phyloP scores from a whole-genome alignment of 2,888 invertebrate species.

The Scaptomyza parva region DNA sequence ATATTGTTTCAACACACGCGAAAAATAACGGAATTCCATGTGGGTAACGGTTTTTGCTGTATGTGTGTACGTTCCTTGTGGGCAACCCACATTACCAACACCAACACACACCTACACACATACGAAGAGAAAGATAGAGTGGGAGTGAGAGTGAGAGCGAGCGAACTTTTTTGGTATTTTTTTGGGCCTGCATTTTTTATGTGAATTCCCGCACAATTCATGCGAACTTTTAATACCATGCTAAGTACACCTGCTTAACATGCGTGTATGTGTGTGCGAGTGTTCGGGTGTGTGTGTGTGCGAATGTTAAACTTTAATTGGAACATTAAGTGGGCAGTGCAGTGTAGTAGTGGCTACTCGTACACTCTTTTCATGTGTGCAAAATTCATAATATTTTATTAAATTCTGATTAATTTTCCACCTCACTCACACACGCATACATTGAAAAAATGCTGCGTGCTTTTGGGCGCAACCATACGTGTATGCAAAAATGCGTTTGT shows the following conservation, averaged over 20 bases:
- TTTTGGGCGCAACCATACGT: conserved; percentile 58
- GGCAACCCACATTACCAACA: conserved; percentile 24
- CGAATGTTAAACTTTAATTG: conserved; percentile 74
- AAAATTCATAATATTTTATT: conserved; percentile 76
- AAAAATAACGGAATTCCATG: conserved; percentile 5
- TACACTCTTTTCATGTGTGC: conserved; percentile 14
- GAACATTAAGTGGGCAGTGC: conserved; percentile 72
- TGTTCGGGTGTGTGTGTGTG: conserved; percentile 21
- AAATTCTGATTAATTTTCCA: conserved; percentile 75
- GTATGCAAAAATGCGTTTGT: conserved; percentile 29
- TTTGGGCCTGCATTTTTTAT: conserved; percentile 66
- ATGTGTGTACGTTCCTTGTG: conserved; percentile 22
- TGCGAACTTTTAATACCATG: conserved; percentile 57
- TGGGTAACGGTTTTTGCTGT: too few species aligned
- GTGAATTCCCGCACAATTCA: conserved; percentile 68
- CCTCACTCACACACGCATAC: conserved; percentile 2
- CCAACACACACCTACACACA: conserved; percentile 1
- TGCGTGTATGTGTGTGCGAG: conserved; percentile 5
- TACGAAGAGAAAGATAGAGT: too few species aligned
- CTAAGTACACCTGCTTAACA: conserved; percentile 70
- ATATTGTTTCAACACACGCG: conserved; percentile 54
- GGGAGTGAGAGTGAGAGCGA: background rate
- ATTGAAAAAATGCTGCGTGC: conserved; percentile 58
- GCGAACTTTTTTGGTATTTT: conserved; percentile 35
- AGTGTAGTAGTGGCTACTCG: conserved; percentile 31